phyloP scores from a whole-genome alignment of 2,113 vertebrate species.

The Capreolus pygargus region DNA sequence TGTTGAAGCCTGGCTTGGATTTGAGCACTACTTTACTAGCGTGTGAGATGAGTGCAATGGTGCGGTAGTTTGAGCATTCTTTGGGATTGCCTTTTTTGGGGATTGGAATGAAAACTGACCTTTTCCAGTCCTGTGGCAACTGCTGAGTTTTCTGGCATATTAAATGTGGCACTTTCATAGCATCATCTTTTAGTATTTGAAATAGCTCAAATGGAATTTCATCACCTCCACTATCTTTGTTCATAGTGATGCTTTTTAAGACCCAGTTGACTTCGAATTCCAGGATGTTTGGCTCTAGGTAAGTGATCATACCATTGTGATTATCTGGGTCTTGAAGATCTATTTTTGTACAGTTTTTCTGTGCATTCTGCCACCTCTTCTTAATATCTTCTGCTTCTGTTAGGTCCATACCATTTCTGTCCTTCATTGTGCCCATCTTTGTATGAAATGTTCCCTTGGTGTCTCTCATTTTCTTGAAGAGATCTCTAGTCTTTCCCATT shows the following conservation, averaged over 20 bases:
- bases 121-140: neutral
- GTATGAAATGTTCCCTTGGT: neutral
- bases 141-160: neutral
- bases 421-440: neutral
- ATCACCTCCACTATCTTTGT: neutral
- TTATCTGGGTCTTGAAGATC: neutral
- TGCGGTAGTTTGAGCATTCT: neutral
- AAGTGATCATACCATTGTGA: neutral
- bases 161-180: neutral
- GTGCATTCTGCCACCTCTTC: neutral
- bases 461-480: neutral
- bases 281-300: neutral
- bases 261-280: neutral
- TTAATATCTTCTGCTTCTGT: neutral
- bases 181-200: neutral
- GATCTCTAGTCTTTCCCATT: neutral
- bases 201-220: neutral
- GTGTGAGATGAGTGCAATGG: neutral
- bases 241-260: neutral
- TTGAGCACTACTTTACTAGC: neutral
- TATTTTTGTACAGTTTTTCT: neutral
- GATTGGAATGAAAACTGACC: neutral
- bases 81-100: neutral
- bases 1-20: neutral
- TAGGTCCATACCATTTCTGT: neutral